Evolutionary conservation across 2,113 vertebrate genomes (phyloP).

Genomic region (Tenrec ecaudatus): DNA sequence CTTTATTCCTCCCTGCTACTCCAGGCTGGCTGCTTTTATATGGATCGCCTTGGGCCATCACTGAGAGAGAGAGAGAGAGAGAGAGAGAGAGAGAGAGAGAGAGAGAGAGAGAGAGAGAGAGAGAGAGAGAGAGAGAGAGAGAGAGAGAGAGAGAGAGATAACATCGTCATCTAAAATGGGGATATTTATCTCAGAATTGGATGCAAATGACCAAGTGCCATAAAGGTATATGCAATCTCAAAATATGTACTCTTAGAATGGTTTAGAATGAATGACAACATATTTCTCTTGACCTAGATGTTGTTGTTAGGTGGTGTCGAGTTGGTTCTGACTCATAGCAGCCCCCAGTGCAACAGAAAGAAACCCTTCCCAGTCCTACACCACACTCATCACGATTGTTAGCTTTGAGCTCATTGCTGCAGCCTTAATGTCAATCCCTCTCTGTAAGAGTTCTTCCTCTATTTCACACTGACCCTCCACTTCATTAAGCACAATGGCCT

Average conservation of each 20-base stretch:
- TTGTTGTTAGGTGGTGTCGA: background rate
- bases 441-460: no score
- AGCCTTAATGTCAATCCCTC: no score
- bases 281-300: constrained; percentile 3
- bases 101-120: no score
- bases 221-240: constrained; percentile 4
- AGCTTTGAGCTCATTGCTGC: no score
- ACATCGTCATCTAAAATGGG: background rate
- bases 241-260: constrained; percentile 26
- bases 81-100: no score
- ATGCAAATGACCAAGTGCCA: background rate
- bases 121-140: no score
- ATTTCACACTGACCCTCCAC: no score
- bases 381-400: no score
- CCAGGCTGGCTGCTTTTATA: background rate
- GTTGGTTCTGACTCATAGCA: background rate
- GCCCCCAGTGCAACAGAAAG: background rate
- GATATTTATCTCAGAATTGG: constrained; percentile 19
- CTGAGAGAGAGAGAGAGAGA: background rate
- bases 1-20: background rate
- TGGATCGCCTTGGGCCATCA: background rate
- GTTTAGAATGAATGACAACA: constrained; percentile 40
- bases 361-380: no score
- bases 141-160: background rate
- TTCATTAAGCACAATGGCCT: no score